Base-by-base conservation (phyloP, 2,113 vertebrate genomes). In the Archilochus colubris region DNA sequence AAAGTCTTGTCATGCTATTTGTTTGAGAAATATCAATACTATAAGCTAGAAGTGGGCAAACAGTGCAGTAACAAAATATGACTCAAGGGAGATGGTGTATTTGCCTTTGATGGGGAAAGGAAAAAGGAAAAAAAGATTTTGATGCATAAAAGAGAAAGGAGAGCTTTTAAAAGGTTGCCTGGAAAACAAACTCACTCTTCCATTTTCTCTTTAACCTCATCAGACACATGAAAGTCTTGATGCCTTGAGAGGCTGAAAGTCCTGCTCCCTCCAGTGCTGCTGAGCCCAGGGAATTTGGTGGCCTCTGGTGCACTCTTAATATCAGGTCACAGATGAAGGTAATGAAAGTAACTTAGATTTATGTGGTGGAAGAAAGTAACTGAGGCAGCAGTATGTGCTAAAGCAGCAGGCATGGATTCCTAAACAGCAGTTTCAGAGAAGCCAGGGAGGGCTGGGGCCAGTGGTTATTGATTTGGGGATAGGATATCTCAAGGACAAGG, bases 391-490 rank as follows among this genome's bases (percentile, higher is more conserved):
- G 6, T 61, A 69, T 4, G 17, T 68, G 40, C 57, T 80, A 25
- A 46, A 59, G 72, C 48, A 73, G 31, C 64, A 63, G 44, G 31
- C 22, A 58, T 20, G 54, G 36, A 72, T 48, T 79, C 80, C 27
- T 68, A 33, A 53, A 78, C 68, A 89, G 48, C 55, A 76, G 38
- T 44, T 67, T 66, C 6, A 7, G 75, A 84, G 91, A 66, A 93
- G n/a, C 11, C 40, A 46, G 59, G 62, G 59, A 0, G 3, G 70
- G 22, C 53, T 17, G 68, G 55, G 90, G 64, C 72, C 72, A 67
- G 84, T 44, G 78, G 25, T 72, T 91, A 96, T 89, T 72, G 94
- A 92, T 93, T 77, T 44, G 70, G 54, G 38, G 20, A 54, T 25
- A 86, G 84, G 72, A 21, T 84, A 57, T 55, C 59, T 83, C 82